Evolutionary conservation across 2,797 vertebrate species (phyloP).

Genomic region (Gambelia wislizenii): DNA sequence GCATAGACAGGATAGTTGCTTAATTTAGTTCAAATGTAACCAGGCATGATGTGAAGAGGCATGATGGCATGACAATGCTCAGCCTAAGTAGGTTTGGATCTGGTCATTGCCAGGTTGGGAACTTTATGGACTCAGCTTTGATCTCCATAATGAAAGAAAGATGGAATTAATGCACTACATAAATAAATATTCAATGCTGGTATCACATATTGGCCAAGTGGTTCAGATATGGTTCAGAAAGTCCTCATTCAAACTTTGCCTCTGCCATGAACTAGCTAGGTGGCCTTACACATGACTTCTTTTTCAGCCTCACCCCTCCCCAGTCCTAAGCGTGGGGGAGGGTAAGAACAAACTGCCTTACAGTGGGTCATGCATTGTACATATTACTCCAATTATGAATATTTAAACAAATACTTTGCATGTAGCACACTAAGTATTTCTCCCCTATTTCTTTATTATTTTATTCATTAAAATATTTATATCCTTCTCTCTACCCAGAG

Average conservation of each 20-base stretch:
- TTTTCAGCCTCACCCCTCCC: not conserved
- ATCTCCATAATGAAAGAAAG: not conserved
- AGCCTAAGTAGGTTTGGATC: not conserved
- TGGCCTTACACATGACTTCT: not conserved
- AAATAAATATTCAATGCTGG: not conserved
- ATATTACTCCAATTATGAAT: not conserved
- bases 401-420: not conserved
- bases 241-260: not conserved
- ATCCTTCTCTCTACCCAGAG: no score
- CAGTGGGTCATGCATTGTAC: not conserved
- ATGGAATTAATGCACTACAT: not conserved
- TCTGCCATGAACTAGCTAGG: not conserved
- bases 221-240: not conserved
- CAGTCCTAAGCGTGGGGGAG: not conserved
- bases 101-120: not conserved
- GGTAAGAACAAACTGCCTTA: not conserved
- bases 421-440: no score
- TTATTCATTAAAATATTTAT: no score
- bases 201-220: not conserved
- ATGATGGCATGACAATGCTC: not conserved
- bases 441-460: no score
- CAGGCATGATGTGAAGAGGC: not conserved
- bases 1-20: no score
- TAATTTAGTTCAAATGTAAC: not conserved
- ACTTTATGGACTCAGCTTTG: not conserved